These are phyloP conservation scores for Napeogenes inachia DNA, from an alignment of 2,888 invertebrate genomes.

Conservation along the genomic window DNA sequence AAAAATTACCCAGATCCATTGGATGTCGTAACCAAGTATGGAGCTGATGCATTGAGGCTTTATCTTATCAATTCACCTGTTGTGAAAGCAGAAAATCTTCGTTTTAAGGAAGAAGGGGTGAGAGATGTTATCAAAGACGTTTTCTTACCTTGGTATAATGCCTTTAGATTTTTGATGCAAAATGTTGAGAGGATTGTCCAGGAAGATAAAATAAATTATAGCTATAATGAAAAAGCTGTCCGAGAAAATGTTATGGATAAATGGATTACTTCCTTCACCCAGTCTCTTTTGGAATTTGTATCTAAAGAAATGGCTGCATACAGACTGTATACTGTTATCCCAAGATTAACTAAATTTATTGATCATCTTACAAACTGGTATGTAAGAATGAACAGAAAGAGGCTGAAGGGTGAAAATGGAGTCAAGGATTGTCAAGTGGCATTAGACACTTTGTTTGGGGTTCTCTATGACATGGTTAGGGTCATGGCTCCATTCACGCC, in stretches of 20 bases:
- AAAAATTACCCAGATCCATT: slow-evolving; percentile 99
- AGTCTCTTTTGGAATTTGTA: slow-evolving; percentile 92
- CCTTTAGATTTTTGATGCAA: slow-evolving; percentile 94
- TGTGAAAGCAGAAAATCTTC: slow-evolving; percentile 96
- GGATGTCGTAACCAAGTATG: slow-evolving; percentile 92
- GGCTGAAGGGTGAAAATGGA: slow-evolving; percentile 95
- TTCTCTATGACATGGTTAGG: slow-evolving; percentile 91
- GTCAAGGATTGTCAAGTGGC: slow-evolving; percentile 88
- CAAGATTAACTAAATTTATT: slow-evolving; percentile 94
- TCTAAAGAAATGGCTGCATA: slow-evolving; percentile 96
- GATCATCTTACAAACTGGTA: slow-evolving; percentile 99
- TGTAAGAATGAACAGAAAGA: slow-evolving; percentile 95
- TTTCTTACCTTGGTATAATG: slow-evolving; percentile 97
- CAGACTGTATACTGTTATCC: slow-evolving; percentile 96
- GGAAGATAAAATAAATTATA: slow-evolving; percentile 78
- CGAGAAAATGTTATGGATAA: slow-evolving; percentile 93
- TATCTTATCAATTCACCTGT: slow-evolving; percentile 99
- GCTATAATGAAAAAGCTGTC: slow-evolving; percentile 73
- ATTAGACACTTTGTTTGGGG: slow-evolving; percentile 91
- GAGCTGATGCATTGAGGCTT: slow-evolving; percentile 96
- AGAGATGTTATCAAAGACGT: slow-evolving; percentile 97
- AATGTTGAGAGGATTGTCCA: slow-evolving; percentile 90
- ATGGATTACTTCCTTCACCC: slow-evolving; percentile 98
- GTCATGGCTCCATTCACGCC: slow-evolving; percentile 99
- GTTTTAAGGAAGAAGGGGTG: slow-evolving; percentile 98